These are phyloP conservation scores for Hypotaenidia okinawae DNA, from an alignment of 2,797 vertebrate genomes.

Conservation along the genomic window DNA sequence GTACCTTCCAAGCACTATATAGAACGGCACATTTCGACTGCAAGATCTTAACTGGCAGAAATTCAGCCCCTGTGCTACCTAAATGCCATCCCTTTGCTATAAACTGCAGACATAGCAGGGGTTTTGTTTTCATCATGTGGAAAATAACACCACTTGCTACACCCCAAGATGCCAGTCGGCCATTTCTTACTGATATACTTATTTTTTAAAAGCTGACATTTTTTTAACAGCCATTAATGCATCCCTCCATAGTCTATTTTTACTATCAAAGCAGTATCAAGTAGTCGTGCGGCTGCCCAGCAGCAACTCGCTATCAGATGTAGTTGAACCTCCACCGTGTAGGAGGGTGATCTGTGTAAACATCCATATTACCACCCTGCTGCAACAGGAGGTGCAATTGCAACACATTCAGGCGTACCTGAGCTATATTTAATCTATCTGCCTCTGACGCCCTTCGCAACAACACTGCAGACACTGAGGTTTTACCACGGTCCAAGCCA, in stretches of 20 bases:
- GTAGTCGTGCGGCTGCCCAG: neutral
- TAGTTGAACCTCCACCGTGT: neutral
- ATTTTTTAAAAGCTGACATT: neutral
- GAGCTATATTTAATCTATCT: constrained; percentile 30
- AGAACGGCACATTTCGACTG: constrained; percentile 18
- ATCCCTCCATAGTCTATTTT: neutral
- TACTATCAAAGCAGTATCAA: constrained; percentile 18
- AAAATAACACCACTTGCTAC: neutral
- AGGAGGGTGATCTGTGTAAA: constrained; percentile 31
- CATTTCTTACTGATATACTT: neutral
- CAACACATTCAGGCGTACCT: neutral
- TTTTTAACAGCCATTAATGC: neutral
- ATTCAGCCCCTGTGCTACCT: constrained; percentile 45
- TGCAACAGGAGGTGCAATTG: neutral
- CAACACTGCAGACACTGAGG: neutral
- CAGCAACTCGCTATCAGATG: neutral
- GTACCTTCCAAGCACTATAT: constrained; percentile 32
- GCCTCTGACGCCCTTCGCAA: neutral
- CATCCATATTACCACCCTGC: neutral
- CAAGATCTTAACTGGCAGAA: constrained; percentile 50
- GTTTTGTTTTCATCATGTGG: neutral
- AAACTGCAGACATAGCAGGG: neutral
- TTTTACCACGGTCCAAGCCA: neutral
- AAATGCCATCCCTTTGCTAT: constrained; percentile 42
- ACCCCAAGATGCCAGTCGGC: neutral